Base-by-base conservation (phyloP, 2,888 invertebrate genomes). In the Octonoba sinensis region DNA sequence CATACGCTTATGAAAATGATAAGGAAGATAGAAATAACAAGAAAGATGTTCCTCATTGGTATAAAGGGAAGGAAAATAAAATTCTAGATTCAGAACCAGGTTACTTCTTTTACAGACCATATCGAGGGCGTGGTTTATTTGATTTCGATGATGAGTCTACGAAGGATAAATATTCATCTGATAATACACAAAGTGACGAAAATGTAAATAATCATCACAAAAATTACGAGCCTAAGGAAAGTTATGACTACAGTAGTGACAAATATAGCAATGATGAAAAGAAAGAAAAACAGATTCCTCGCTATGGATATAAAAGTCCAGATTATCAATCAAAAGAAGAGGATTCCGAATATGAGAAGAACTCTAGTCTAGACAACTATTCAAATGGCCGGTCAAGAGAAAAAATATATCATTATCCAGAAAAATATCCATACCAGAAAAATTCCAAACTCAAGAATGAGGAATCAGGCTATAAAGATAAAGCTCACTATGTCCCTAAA, bases 31-130 rank as follows among this genome's bases (percentile, higher is more conserved):
- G 6, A 3, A 27, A 27, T 27, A 27, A 27, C 6, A 27, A 27
- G 6, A 6, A 27, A 27, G 27, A 27, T 2, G 27, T 3, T 27
- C 6, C 6, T 27, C 27, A 27, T 27, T 2, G 27, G 2, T 27
- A 3, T 27, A 27, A 27, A 27, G 27, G 27, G 2, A 27, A 27
- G 6, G 27, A 27, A 27, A 27, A 3, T 27, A 27, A 27, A 27
- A 6, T 3, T 27, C 2, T 27, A 27, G 27, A 6, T 27, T 27
- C 27, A 27, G 27, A 27, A 27, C 2, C 2, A 27, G 27, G 27
- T 27, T 27, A 3, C 47, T 66, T n/a, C 47, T 64, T 64, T 64
- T 24, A 54, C 56, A 67, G 67, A 18, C 56, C 16, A 54, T 27
- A 27, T 27, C 27, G 27, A 27, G 27, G 36, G 0, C n/a, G 36